Base-by-base conservation (phyloP, 2,888 invertebrate species). In the Allolobophora icterica region DNA sequence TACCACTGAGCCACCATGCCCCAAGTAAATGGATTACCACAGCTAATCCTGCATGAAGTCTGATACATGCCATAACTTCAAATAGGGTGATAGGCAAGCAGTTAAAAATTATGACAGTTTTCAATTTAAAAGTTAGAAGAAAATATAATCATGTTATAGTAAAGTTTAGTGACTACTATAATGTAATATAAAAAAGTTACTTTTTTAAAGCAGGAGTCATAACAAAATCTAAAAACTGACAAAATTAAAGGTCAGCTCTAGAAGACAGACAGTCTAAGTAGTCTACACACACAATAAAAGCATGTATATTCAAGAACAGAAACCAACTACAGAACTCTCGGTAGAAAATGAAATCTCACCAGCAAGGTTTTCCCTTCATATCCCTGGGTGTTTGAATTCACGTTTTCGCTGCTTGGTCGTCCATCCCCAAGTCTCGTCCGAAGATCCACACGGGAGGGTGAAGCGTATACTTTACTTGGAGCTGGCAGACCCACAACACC, bases 341-440 rank as follows among this genome's bases (percentile, higher is more conserved):
- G n/a, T 71, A n/a, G 8, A 71, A 8, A 30, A 71, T n/a, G 17
- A 3, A 71, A 71, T 91, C 91, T 92, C 92, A 40, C 92, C 92
- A 94, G 93, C 93, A 84, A 83, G 58, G 91, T 93, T 84, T 33
- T 83, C 87, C 87, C 87, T 87, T 87, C 87, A 87, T 87, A 87
- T 38, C 87, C 87, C 15, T 38, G 38, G 87, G 35, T 87, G 34
- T 87, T 87, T 87, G 87, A 87, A 38, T 87, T 38, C 34, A 35
- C 8, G 35, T 2, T 35, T 34, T 87, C 38, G 15, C 38, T 38
- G 34, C 24, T 38, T 38, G 87, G 24, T 34, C 35, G 35, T 35
- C 35, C 87, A 34, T 87, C 38, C 35, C 38, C 38, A 38, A 87
- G 87, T 38, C 38, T 87, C 38, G n/a, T 21, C 38, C n/a, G 87